Percentiles rank a stretch among this genome's conserved stretches.
phyloP scores from a whole-genome alignment of 2,113 vertebrate species.

The Herpailurus yagouaroundi region DNA sequence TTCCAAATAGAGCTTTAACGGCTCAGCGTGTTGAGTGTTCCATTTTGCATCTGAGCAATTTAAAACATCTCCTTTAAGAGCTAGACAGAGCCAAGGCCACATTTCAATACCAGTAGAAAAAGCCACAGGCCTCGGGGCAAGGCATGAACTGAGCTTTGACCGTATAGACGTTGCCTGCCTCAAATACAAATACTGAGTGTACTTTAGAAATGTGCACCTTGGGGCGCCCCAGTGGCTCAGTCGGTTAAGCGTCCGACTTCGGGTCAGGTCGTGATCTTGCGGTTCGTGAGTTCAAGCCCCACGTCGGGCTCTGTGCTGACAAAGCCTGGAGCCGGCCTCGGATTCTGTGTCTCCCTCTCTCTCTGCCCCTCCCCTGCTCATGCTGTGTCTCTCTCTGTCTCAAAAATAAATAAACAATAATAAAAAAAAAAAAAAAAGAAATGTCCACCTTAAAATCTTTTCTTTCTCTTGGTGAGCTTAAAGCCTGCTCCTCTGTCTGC shows the following conservation, averaged over 20 bases:
- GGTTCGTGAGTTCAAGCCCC: too few species aligned
- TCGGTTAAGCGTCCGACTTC: too few species aligned
- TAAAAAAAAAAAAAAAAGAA: background rate
- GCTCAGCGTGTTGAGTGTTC: background rate
- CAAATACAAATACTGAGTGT: conserved; percentile 15
- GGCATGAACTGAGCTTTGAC: conserved; percentile 50
- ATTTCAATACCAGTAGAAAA: background rate
- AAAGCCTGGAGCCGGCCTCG: too few species aligned
- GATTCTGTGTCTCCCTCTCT: too few species aligned
- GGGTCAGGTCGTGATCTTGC: too few species aligned
- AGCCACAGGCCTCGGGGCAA: background rate
- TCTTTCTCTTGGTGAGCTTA: background rate
- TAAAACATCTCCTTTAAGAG: background rate
- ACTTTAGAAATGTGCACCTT: background rate
- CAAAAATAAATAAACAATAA: too few species aligned
- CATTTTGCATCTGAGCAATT: background rate
- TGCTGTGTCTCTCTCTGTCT: too few species aligned
- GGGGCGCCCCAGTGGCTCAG: too few species aligned
- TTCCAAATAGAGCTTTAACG: background rate
- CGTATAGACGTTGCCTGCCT: background rate
- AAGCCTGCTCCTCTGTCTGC: background rate
- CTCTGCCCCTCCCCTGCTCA: too few species aligned
- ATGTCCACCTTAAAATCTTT: background rate
- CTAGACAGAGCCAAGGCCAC: background rate
- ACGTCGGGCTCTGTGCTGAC: too few species aligned